phyloP scores from a whole-genome alignment of 1,140 invertebrate genomes.

The Orussus abietinus region DNA sequence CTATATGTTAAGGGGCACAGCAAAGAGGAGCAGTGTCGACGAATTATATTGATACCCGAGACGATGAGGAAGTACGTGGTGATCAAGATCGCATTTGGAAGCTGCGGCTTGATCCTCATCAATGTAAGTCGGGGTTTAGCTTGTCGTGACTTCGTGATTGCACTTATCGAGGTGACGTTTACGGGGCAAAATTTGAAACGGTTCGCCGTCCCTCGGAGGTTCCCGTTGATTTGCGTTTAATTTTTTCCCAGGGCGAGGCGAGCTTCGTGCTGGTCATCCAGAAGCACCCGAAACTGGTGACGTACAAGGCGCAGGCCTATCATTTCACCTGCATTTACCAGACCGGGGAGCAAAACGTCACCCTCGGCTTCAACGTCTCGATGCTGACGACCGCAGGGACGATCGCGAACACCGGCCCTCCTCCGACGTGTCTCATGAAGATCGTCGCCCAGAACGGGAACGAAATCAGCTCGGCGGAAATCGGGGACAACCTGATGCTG shows the following conservation, averaged over 20 bases:
- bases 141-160: too few relatives aligned
- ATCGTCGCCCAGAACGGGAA: conserved; percentile 84
- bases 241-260: conserved; percentile 70
- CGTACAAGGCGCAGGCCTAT: conserved; percentile 90
- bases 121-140: conserved; percentile 83
- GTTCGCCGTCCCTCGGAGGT: too few relatives aligned
- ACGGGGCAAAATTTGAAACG: too few relatives aligned
- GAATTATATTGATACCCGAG: conserved; percentile 71
- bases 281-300: conserved; percentile 93
- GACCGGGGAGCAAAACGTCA: conserved; percentile 90
- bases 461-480: conserved; percentile 86
- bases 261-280: conserved; percentile 91
- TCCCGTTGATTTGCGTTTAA: conserved; percentile 17
- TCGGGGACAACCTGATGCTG: conserved; percentile 85
- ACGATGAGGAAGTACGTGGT: conserved; percentile 56
- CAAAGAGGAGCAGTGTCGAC: conserved; percentile 84
- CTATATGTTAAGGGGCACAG: conserved; percentile 92
- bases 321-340: conserved; percentile 93
- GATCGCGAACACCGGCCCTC: conserved; percentile 91
- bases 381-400: conserved; percentile 94
- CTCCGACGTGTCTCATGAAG: conserved; percentile 87
- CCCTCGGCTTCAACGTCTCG: conserved; percentile 88
- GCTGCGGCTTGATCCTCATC: conserved; percentile 85
- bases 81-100: conserved; percentile 88
- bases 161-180: too few relatives aligned